phyloP scores from a whole-genome alignment of 2,797 vertebrate species.

The Sardinella longiceps region DNA sequence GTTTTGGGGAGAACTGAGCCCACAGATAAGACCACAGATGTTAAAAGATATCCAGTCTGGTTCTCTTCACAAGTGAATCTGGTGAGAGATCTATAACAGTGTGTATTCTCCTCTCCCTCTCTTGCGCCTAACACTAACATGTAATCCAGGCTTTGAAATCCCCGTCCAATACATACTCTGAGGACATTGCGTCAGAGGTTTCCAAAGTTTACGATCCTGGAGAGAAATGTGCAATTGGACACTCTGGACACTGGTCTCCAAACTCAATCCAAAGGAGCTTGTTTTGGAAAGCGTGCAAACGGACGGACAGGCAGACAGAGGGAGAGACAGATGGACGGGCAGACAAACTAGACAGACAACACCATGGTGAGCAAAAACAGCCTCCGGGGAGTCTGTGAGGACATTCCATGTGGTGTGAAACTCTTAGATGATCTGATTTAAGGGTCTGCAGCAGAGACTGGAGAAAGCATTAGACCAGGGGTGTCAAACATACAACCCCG shows the following conservation, averaged over 20 bases:
- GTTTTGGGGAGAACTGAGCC: background rate
- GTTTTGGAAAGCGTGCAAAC: background rate
- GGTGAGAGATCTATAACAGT: background rate
- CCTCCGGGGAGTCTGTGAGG: background rate
- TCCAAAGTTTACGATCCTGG: background rate
- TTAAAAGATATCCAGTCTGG: background rate
- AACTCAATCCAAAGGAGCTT: background rate
- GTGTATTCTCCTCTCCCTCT: background rate
- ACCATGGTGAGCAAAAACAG: background rate
- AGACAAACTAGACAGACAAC: conserved; percentile 10
- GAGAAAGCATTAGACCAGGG: background rate
- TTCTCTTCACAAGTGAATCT: background rate
- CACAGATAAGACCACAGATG: background rate
- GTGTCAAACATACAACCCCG: no score
- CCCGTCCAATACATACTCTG: background rate
- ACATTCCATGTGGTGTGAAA: conserved; percentile 1
- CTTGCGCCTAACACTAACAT: background rate
- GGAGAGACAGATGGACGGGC: background rate
- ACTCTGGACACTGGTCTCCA: background rate
- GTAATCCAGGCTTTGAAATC: conserved; percentile 13
- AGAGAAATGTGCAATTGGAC: conserved; percentile 18
- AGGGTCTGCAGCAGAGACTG: background rate
- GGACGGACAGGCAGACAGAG: background rate
- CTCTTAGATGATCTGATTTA: background rate
- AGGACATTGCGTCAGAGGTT: conserved; percentile 3